Percentiles rank a stretch among this genome's conserved stretches.
Conservation (phyloP, 53 echinoderm and acorn worm genomes). For the Zoroaster sp. region DNA sequence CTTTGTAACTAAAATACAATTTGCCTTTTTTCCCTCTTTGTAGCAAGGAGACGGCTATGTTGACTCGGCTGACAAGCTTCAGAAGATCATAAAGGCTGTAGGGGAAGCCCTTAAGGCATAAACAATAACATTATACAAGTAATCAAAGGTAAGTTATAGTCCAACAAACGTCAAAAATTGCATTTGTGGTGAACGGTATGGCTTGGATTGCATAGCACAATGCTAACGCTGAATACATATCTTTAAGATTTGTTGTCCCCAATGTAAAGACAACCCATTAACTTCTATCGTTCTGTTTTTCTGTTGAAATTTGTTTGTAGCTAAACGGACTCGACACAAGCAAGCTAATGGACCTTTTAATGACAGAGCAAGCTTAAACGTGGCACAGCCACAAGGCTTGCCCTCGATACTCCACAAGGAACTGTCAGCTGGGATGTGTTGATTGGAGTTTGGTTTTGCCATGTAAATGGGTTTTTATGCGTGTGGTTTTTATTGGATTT, state of each 20-base stretch:
- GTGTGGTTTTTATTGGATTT: neutral
- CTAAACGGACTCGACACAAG: slow-evolving; percentile 57
- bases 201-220: no score
- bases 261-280: no score
- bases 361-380: slow-evolving; percentile 76
- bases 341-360: slow-evolving; percentile 58
- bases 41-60: slow-evolving; percentile 84
- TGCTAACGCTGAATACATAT: no score
- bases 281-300: neutral
- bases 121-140: neutral
- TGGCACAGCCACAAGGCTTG: slow-evolving; percentile 55
- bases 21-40: neutral
- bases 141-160: neutral
- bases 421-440: slow-evolving; percentile 1
- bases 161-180: neutral
- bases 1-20: no score
- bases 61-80: slow-evolving; percentile 54
- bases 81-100: slow-evolving; percentile 69
- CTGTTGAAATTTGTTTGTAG: slow-evolving; percentile 35
- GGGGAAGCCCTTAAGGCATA: slow-evolving; percentile 48
- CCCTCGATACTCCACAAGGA: slow-evolving; percentile 42
- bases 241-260: no score
- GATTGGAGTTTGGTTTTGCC: slow-evolving; percentile 38
- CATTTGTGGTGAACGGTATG: neutral
- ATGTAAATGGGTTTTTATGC: neutral